These are phyloP conservation scores for Pyrrhosoma nymphula DNA, from an alignment of 2,888 invertebrate species.

Conservation along the genomic window DNA sequence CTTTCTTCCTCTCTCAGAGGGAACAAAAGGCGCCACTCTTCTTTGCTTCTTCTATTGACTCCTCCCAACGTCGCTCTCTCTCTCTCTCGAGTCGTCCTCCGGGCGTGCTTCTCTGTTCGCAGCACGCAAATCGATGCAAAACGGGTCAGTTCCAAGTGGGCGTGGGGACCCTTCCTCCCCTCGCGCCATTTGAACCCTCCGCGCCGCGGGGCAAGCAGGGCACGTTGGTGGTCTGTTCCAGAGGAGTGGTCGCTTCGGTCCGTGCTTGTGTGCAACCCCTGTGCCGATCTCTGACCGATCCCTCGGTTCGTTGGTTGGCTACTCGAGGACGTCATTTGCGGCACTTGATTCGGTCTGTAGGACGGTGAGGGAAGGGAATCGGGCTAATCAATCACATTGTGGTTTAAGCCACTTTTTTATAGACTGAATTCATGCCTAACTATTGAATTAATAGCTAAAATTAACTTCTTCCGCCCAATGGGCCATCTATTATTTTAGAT, in stretches of 20 bases:
- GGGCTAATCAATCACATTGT: too few relatives aligned
- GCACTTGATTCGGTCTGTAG: too few relatives aligned
- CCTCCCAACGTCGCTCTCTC: not conserved
- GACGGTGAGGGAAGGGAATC: too few relatives aligned
- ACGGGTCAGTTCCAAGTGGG: not conserved
- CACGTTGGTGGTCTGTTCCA: not conserved
- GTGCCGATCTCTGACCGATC: too few relatives aligned
- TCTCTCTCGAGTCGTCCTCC: not conserved
- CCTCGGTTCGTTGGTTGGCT: too few relatives aligned
- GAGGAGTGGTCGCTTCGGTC: not conserved
- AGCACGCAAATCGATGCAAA: slow-evolving; percentile 34
- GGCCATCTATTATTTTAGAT: too few relatives aligned
- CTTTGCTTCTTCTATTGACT: not conserved
- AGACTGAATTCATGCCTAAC: too few relatives aligned
- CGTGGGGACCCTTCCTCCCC: not conserved
- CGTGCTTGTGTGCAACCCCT: not conserved
- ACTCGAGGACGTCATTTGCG: too few relatives aligned
- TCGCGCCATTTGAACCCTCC: not conserved
- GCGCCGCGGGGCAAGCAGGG: not conserved
- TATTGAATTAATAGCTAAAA: too few relatives aligned
- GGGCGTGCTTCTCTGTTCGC: slow-evolving; percentile 3
- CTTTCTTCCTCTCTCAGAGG: not conserved
- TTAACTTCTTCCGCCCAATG: too few relatives aligned
- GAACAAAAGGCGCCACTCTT: not conserved
- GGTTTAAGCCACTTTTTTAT: too few relatives aligned